A percentile compares a stretch with the other conserved stretches of the same genome.
Evolutionary conservation across 2,888 invertebrate genomes (phyloP).

Genomic region (Onchidella celtica): DNA sequence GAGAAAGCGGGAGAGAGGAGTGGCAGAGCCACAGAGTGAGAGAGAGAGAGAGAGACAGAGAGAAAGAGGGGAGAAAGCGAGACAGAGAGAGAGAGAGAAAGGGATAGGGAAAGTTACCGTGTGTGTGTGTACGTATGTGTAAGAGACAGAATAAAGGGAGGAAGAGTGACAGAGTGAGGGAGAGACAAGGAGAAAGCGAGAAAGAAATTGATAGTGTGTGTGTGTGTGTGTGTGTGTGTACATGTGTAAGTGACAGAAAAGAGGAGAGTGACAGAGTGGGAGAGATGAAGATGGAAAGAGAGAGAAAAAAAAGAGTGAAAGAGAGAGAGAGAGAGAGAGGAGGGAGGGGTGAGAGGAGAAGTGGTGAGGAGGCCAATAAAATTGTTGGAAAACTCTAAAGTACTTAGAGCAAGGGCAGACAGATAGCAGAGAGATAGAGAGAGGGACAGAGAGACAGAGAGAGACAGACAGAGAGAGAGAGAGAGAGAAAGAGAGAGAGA

Average conservation of each 20-base stretch:
- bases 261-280: no score
- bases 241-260: no score
- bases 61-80: background rate
- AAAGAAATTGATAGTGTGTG: background rate
- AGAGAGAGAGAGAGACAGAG: background rate
- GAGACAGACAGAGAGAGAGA: background rate
- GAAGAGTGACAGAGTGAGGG: background rate
- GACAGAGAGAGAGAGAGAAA: background rate
- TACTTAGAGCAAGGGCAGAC: background rate
- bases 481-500: background rate
- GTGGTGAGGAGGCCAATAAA: no score
- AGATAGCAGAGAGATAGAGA: background rate
- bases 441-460: background rate
- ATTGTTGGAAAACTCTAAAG: background rate
- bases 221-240: no score
- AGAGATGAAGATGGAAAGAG: no score
- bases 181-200: background rate
- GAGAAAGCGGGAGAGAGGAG: background rate
- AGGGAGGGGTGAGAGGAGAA: no score
- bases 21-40: background rate
- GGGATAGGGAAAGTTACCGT: background rate
- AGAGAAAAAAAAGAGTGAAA: no score
- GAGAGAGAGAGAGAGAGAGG: background rate
- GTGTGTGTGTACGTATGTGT: no score
- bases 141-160: no score